These are phyloP conservation scores for Silurus aristotelis DNA, from an alignment of 2,797 vertebrate genomes.

Conservation along the genomic window DNA sequence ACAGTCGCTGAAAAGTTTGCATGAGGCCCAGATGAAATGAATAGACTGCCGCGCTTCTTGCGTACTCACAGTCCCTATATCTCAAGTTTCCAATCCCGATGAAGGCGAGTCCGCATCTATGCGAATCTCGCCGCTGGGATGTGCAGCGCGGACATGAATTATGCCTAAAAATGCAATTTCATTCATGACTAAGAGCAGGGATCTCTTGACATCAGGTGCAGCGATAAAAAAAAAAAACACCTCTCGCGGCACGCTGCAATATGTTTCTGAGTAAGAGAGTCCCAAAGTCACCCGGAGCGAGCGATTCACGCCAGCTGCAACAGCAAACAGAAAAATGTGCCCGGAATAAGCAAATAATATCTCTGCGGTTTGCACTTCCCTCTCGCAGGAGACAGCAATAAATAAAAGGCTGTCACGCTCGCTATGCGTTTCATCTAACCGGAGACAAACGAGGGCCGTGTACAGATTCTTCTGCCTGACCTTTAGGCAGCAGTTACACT, in stretches of 20 bases:
- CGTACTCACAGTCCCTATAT: constrained; percentile 6
- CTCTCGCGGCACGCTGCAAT: constrained; percentile 37
- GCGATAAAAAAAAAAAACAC: constrained; percentile 33
- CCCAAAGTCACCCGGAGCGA: constrained; percentile 44
- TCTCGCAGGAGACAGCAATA: constrained; percentile 48
- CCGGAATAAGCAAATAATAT: constrained; percentile 49
- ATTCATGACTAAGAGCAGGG: constrained; percentile 58
- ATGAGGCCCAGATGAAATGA: background rate
- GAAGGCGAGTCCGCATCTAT: constrained; percentile 21
- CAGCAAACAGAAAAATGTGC: constrained; percentile 45
- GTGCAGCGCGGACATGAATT: constrained; percentile 58
- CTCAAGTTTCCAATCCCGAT: background rate
- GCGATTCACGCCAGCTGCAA: constrained; percentile 41
- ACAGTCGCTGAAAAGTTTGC: background rate
- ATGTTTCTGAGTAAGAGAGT: constrained; percentile 33
- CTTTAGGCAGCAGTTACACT: constrained; percentile 63
- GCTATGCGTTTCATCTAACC: constrained; percentile 58
- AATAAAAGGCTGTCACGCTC: constrained; percentile 56
- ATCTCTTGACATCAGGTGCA: constrained; percentile 50
- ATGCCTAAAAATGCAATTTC: constrained; percentile 64
- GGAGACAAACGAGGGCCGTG: constrained; percentile 51
- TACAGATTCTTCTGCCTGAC: constrained; percentile 60
- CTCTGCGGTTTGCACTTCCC: constrained; percentile 51
- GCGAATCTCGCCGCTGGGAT: constrained; percentile 43
- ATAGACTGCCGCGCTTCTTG: background rate